Conservation (phyloP, 2,113 vertebrate species). For the Rhadina sibilatrix region DNA sequence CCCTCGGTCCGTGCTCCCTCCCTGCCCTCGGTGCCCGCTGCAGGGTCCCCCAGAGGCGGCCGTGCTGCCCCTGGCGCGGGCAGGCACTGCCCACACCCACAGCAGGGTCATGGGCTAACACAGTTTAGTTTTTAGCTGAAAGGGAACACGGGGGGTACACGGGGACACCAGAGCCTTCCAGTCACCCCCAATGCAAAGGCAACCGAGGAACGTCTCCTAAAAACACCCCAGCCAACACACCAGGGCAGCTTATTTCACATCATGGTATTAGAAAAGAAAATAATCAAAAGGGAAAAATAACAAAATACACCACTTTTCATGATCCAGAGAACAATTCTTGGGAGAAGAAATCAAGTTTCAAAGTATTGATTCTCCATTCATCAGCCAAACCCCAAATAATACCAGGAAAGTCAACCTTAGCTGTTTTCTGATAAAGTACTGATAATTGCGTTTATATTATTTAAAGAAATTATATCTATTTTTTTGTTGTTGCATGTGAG, state of each 20-base stretch:
- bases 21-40: background rate
- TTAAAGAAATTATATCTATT: conserved; percentile 56
- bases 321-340: background rate
- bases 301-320: conserved; percentile 3
- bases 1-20: background rate
- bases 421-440: conserved; percentile 38
- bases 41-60: background rate
- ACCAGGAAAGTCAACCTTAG: conserved; percentile 36
- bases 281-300: background rate
- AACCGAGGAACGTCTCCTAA: background rate
- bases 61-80: fast-evolving
- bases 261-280: background rate
- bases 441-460: conserved; percentile 63
- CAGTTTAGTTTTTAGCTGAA: too few relatives aligned
- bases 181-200: background rate
- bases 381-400: background rate
- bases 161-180: fast-evolving
- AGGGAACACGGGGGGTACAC: fast-evolving
- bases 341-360: conserved; percentile 40
- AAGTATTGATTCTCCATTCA: background rate
- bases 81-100: fast-evolving
- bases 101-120: too few relatives aligned
- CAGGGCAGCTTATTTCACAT: background rate
- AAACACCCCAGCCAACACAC: background rate
- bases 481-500: conserved; percentile 30